Evolutionary conservation across 2,888 invertebrate genomes (phyloP).

Genomic region (Hedya salicella): DNA sequence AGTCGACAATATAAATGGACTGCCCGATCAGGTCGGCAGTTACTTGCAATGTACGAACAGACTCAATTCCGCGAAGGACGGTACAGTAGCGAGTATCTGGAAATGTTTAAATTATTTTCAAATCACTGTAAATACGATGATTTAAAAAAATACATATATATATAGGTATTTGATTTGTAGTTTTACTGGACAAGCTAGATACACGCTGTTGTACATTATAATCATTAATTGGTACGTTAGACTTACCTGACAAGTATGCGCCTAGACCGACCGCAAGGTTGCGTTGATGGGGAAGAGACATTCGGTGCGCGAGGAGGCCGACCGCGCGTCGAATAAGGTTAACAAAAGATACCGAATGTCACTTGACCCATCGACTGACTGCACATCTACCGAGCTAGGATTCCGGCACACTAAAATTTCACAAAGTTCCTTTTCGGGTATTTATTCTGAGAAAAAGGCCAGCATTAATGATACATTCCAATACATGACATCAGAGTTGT

Average conservation of each 20-base stretch:
- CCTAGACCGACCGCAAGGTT: slow-evolving; percentile 8
- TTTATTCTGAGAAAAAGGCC: slow-evolving; percentile 35
- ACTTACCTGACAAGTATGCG: slow-evolving; percentile 11
- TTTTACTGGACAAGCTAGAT: slow-evolving; percentile 32
- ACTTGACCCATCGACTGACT: slow-evolving; percentile 15
- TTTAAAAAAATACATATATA: slow-evolving; percentile 47
- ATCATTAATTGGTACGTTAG: slow-evolving; percentile 9
- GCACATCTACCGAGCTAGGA: slow-evolving; percentile 1
- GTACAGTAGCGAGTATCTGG: slow-evolving; percentile 33
- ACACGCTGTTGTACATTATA: slow-evolving; percentile 23
- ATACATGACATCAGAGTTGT: slow-evolving; percentile 41
- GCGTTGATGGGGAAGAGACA: slow-evolving; percentile 15
- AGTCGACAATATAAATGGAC: slow-evolving; percentile 46
- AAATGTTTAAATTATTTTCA: slow-evolving; percentile 30
- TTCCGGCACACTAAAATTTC: slow-evolving; percentile 19
- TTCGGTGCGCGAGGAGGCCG: slow-evolving; percentile 14
- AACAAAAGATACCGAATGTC: slow-evolving; percentile 17
- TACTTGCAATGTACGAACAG: slow-evolving; percentile 4
- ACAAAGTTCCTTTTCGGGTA: slow-evolving; percentile 28
- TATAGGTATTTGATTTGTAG: slow-evolving; percentile 46
- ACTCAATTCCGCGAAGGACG: slow-evolving; percentile 21
- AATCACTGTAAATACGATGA: slow-evolving; percentile 44
- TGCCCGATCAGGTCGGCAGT: slow-evolving; percentile 43
- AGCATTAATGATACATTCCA: slow-evolving; percentile 43
- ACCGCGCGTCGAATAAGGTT: slow-evolving; percentile 2